phyloP scores from a whole-genome alignment of 2,888 invertebrate genomes.

The Polia nebulosa region DNA sequence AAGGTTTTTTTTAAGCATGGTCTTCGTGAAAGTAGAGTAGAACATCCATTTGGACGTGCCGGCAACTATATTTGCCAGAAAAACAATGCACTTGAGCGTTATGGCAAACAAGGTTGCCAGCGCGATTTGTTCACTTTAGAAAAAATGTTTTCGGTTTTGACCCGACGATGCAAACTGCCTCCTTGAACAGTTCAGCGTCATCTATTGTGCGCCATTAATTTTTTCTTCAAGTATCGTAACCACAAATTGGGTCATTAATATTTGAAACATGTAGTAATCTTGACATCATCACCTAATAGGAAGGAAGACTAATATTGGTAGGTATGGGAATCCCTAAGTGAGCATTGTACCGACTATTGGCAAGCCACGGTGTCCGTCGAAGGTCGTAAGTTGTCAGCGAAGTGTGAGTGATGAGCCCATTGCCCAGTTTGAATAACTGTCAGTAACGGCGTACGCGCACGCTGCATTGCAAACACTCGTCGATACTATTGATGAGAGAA shows the following conservation, averaged over 20 bases:
- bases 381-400: conserved; percentile 40
- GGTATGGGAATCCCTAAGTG: conserved; percentile 43
- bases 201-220: neutral
- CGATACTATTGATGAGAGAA: conserved; percentile 44
- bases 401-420: conserved; percentile 48
- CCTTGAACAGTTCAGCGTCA: conserved; percentile 23
- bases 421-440: conserved; percentile 73
- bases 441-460: conserved; percentile 69
- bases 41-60: no score
- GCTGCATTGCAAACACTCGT: conserved; percentile 64
- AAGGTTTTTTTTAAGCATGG: neutral
- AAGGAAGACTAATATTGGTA: conserved; percentile 7
- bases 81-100: no score
- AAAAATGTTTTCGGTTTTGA: no score
- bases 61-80: no score
- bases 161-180: neutral
- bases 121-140: no score
- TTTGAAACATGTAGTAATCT: conserved; percentile 36
- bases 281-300: conserved; percentile 18
- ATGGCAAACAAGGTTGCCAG: no score
- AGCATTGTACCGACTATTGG: conserved; percentile 41
- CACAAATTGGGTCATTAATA: conserved; percentile 30
- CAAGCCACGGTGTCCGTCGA: conserved; percentile 15
- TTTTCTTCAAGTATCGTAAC: conserved; percentile 6
- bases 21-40: neutral